Evolutionary conservation across 2,797 vertebrate genomes (phyloP).

Genomic region (Siniperca scherzeri): DNA sequence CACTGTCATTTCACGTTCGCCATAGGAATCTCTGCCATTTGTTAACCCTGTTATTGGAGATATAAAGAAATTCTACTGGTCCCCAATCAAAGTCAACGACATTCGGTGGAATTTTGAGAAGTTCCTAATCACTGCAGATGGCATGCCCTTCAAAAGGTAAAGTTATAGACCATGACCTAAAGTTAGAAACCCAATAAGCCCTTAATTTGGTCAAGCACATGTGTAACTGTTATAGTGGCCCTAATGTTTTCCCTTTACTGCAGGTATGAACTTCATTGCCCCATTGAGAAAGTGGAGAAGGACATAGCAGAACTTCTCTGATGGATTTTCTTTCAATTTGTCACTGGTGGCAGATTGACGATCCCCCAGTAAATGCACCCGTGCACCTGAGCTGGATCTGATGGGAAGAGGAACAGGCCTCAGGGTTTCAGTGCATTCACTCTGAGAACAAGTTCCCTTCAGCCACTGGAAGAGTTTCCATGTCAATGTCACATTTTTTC

Average conservation of each 20-base stretch:
- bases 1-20: slow-evolving; percentile 17
- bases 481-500: slow-evolving; percentile 2
- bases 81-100: slow-evolving; percentile 86
- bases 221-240: neutral
- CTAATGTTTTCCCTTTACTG: slow-evolving; percentile 37
- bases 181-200: neutral
- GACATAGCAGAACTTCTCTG: slow-evolving; percentile 82
- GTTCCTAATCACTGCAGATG: slow-evolving; percentile 85
- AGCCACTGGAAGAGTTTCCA: slow-evolving; percentile 68
- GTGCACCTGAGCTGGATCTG: slow-evolving; percentile 87
- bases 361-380: slow-evolving; percentile 85
- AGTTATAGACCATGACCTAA: neutral
- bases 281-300: slow-evolving; percentile 80
- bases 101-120: slow-evolving; percentile 90
- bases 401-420: slow-evolving; percentile 74
- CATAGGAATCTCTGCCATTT: slow-evolving; percentile 83
- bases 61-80: slow-evolving; percentile 86
- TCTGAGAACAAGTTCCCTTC: slow-evolving; percentile 74
- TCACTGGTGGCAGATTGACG: slow-evolving; percentile 80
- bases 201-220: neutral
- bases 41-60: slow-evolving; percentile 87
- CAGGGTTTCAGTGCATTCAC: slow-evolving; percentile 84
- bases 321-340: slow-evolving; percentile 33
- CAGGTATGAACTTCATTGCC: slow-evolving; percentile 86
- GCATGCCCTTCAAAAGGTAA: slow-evolving; percentile 84